Conservation (phyloP, 2,888 invertebrate genomes). For the Automeris io region DNA sequence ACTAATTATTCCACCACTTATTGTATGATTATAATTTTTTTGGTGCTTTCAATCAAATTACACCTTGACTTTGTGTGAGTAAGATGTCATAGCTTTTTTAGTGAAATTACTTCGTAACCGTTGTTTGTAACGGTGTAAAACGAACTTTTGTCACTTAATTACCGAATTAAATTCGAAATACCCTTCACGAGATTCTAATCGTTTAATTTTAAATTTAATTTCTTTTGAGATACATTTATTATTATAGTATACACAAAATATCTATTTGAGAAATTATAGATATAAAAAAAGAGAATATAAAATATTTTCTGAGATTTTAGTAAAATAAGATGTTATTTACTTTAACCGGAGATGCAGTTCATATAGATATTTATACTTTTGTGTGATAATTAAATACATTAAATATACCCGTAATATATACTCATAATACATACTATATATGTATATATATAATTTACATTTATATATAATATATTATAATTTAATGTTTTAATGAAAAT, state of each 20-base stretch:
- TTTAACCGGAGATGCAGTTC: too few species aligned
- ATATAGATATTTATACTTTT: too few species aligned
- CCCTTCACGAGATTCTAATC: not conserved
- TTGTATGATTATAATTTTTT: conserved; percentile 76
- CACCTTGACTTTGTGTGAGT: conserved; percentile 69
- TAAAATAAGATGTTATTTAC: too few species aligned
- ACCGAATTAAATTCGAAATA: not conserved
- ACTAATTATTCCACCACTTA: conserved; percentile 75
- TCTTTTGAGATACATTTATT: too few species aligned
- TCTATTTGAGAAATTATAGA: not conserved
- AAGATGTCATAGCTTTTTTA: conserved; percentile 73
- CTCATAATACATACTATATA: too few species aligned
- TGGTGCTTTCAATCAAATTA: conserved; percentile 78
- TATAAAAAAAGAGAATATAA: not conserved
- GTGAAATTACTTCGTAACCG: conserved; percentile 29
- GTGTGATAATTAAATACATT: too few species aligned
- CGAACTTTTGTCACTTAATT: conserved; percentile 38
- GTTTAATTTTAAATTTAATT: too few species aligned
- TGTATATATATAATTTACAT: too few species aligned
- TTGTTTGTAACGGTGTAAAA: conserved; percentile 59
- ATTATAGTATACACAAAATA: not conserved
- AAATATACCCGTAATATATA: too few species aligned
- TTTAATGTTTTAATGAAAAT: too few species aligned
- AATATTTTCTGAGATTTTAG: too few species aligned
- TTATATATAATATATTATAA: too few species aligned